Conservation (phyloP, 2,113 vertebrate species). For the Brevimyrus niger region DNA sequence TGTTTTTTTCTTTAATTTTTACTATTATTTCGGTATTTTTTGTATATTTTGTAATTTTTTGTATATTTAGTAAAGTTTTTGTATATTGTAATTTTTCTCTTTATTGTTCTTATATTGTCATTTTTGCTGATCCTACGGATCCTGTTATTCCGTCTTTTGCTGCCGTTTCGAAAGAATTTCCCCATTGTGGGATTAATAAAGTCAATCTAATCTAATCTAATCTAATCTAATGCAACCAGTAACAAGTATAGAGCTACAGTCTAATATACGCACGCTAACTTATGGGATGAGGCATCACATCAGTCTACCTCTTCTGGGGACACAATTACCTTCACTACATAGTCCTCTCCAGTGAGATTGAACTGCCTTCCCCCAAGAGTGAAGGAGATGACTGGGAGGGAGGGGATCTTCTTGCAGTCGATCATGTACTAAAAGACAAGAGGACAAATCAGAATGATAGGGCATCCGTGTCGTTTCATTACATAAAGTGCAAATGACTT, state of each 20-base stretch:
- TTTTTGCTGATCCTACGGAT: too few species aligned
- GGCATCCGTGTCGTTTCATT: not conserved
- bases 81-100: too few species aligned
- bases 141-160: too few species aligned
- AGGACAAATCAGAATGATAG: not conserved
- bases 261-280: not conserved
- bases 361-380: conserved; percentile 65
- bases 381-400: conserved; percentile 65
- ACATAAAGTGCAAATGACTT: not conserved
- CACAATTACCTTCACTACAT: conserved; percentile 64
- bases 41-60: too few species aligned
- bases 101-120: too few species aligned
- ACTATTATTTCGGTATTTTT: too few species aligned
- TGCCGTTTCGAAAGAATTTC: too few species aligned
- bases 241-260: not conserved
- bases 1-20: too few species aligned
- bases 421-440: conserved; percentile 61
- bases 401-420: conserved; percentile 59
- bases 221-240: too few species aligned
- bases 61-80: too few species aligned
- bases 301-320: conserved; percentile 50
- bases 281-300: not conserved
- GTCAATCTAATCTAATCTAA: too few species aligned
- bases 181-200: too few species aligned
- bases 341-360: conserved; percentile 73